A percentile compares a stretch with the other conserved stretches of the same genome.
These are phyloP conservation scores for Hesperophylax magnus DNA, from an alignment of 1,140 invertebrate genomes.

Conservation along the genomic window DNA sequence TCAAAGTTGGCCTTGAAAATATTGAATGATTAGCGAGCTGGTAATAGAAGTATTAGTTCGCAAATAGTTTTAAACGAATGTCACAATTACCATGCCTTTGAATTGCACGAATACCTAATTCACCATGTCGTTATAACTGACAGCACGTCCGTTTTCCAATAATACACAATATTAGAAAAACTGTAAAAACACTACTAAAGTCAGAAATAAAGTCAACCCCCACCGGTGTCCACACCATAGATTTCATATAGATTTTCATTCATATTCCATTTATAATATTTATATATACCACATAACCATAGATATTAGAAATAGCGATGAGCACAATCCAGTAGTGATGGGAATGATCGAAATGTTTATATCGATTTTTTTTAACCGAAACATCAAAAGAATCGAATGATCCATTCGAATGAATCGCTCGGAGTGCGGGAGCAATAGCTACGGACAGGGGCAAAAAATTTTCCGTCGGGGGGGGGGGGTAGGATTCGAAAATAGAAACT, in stretches of 20 bases:
- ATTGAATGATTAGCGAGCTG: slow-evolving; percentile 22
- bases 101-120: slow-evolving; percentile 12
- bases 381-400: no score
- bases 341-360: no score
- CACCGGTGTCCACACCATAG: not conserved
- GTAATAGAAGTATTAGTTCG: not conserved
- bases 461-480: no score
- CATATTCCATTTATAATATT: no score
- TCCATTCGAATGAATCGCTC: no score
- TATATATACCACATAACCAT: no score
- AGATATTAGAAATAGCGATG: no score
- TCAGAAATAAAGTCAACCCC: not conserved
- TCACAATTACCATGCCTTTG: slow-evolving; percentile 18
- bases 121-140: slow-evolving; percentile 11
- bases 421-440: no score
- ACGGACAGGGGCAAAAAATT: no score
- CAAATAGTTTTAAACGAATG: not conserved
- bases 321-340: no score
- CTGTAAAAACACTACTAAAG: not conserved
- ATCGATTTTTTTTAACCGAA: no score
- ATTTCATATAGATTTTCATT: not conserved
- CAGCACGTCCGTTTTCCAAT: slow-evolving; percentile 2
- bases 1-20: slow-evolving; percentile 40
- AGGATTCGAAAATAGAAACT: no score
- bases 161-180: slow-evolving; percentile 17